Evolutionary conservation across 2,113 vertebrate genomes (phyloP).

Genomic region (Sebastes fasciatus): DNA sequence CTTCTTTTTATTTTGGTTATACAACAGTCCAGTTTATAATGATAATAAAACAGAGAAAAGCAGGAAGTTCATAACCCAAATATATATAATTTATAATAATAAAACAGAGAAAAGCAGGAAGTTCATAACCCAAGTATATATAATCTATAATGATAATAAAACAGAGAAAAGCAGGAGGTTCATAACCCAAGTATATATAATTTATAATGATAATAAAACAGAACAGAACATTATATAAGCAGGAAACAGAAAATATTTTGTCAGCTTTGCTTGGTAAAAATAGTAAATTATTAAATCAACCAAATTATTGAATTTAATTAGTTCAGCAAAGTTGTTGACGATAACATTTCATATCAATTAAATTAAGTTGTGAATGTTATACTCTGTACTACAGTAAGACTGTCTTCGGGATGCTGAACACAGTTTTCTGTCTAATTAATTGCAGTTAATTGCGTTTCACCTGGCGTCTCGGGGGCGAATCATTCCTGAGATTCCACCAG

Average conservation of each 20-base stretch:
- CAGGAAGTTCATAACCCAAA: not conserved
- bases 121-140: not conserved
- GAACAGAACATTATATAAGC: not conserved
- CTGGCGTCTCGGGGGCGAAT: slow-evolving; percentile 2
- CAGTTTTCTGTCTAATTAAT: not conserved
- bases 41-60: too few species aligned
- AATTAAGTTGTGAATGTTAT: not conserved
- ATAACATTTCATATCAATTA: not conserved
- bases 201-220: too few species aligned
- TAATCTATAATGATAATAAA: too few species aligned
- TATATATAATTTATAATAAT: not conserved
- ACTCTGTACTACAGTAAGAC: not conserved
- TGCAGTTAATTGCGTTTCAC: not conserved
- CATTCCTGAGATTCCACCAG: not conserved
- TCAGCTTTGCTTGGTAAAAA: too few species aligned
- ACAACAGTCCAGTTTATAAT: too few species aligned
- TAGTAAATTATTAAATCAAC: not conserved
- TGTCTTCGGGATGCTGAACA: not conserved
- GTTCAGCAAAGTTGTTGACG: not conserved
- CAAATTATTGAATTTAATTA: not conserved
- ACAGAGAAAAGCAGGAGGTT: too few species aligned
- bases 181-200: not conserved
- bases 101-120: not conserved
- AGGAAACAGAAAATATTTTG: not conserved
- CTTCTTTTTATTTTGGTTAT: not conserved